phyloP scores from a whole-genome alignment of 2,113 vertebrate genomes.

The Zosterops borbonicus region DNA sequence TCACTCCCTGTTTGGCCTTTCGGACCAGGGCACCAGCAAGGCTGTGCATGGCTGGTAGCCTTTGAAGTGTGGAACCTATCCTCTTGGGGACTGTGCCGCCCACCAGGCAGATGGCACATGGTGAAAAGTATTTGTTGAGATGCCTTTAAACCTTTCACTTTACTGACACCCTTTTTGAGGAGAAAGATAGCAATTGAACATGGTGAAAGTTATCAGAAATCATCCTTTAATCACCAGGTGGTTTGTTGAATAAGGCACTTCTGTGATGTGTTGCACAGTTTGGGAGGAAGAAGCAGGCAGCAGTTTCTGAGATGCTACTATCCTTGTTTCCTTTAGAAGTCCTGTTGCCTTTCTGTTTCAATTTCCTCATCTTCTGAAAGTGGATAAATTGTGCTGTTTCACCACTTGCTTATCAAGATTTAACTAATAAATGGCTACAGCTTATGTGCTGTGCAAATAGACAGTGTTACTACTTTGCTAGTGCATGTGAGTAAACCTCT shows the following conservation, averaged over 20 bases:
- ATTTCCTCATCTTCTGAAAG: background rate
- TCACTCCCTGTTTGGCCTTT: background rate
- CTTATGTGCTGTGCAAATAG: background rate
- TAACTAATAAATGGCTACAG: background rate
- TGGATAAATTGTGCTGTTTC: background rate
- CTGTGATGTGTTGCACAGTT: background rate
- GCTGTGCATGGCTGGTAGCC: background rate
- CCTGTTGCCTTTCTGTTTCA: fast-evolving
- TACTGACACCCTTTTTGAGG: background rate
- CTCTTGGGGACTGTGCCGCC: background rate
- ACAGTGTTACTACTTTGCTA: background rate
- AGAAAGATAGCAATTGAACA: background rate
- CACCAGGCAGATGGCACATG: background rate
- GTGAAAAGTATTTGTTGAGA: background rate
- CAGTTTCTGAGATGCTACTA: background rate
- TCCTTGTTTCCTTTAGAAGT: background rate
- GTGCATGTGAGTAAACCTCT: background rate
- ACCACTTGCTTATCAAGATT: background rate
- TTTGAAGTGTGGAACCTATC: background rate
- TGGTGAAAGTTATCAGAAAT: background rate
- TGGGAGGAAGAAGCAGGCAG: background rate
- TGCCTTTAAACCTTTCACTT: background rate
- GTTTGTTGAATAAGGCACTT: background rate
- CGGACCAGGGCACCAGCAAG: background rate
- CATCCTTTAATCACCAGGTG: background rate